Evolutionary conservation across 2,797 vertebrate species (phyloP).

Genomic region (Carapus acus): DNA sequence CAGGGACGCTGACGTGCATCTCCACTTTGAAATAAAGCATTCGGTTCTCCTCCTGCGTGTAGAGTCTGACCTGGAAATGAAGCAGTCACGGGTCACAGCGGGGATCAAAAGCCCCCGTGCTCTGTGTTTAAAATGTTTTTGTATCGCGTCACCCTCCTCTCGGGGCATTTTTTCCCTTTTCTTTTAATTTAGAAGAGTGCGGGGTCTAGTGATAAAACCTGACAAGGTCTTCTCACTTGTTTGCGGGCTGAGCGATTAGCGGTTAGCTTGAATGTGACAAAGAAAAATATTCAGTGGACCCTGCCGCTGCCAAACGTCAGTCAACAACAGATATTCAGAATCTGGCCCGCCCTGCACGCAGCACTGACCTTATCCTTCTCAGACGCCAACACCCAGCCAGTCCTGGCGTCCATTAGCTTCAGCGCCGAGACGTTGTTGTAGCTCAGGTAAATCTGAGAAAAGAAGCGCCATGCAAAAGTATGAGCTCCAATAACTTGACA

Average conservation of each 20-base stretch:
- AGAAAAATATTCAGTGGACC: too few relatives aligned
- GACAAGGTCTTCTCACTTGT: too few relatives aligned
- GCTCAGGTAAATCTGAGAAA: slow-evolving; percentile 89
- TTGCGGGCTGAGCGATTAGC: too few relatives aligned
- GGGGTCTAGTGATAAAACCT: too few relatives aligned
- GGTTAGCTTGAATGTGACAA: too few relatives aligned
- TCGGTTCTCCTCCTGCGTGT: slow-evolving; percentile 88
- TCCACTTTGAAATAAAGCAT: slow-evolving; percentile 89
- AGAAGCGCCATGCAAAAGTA: slow-evolving; percentile 16
- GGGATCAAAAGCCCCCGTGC: too few relatives aligned
- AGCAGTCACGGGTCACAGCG: too few relatives aligned
- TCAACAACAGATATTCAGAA: too few relatives aligned
- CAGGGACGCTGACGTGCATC: slow-evolving; percentile 72
- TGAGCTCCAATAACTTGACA: slow-evolving; percentile 9
- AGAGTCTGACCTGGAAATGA: slow-evolving; percentile 78
- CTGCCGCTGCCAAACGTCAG: neutral
- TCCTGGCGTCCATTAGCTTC: slow-evolving; percentile 84
- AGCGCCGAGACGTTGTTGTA: slow-evolving; percentile 95
- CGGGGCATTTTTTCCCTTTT: too few relatives aligned
- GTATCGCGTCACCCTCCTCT: too few relatives aligned
- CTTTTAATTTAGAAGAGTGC: too few relatives aligned
- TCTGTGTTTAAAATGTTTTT: too few relatives aligned
- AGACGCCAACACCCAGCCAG: slow-evolving; percentile 82
- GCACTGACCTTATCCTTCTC: slow-evolving; percentile 84
- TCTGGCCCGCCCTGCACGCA: slow-evolving; percentile 10